Percentiles rank a stretch among this genome's conserved stretches.
Evolutionary conservation across 1,140 invertebrate genomes (phyloP).

Genomic region (Limonius californicus): DNA sequence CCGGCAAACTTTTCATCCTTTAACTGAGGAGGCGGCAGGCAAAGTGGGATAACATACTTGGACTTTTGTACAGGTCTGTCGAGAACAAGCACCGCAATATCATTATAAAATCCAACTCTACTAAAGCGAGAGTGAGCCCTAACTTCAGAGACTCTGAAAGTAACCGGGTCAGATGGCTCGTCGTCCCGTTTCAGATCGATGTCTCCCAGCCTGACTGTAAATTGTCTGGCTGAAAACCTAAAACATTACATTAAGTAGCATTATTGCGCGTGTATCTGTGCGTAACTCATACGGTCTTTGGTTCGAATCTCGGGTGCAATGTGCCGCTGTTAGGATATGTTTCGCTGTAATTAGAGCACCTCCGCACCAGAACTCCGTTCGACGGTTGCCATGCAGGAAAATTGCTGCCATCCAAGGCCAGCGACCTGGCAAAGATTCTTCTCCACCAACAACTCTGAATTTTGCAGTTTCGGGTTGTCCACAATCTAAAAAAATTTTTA

Average conservation of each 20-base stretch:
- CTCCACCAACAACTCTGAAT: slow-evolving; percentile 84
- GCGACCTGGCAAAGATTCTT: slow-evolving; percentile 72
- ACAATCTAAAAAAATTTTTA: slow-evolving; percentile 58
- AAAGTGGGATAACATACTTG: slow-evolving; percentile 85
- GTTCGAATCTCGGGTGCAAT: slow-evolving; percentile 83
- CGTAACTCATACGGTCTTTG: slow-evolving; percentile 72
- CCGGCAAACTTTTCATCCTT: slow-evolving; percentile 63
- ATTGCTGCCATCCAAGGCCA: slow-evolving; percentile 96
- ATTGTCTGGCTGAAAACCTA: slow-evolving; percentile 61
- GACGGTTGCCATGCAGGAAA: slow-evolving; percentile 77
- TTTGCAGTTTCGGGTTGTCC: slow-evolving; percentile 77
- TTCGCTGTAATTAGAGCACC: slow-evolving; percentile 77
- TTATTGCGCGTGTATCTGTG: too few species aligned
- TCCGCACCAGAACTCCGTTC: slow-evolving; percentile 92
- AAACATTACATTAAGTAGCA: not conserved
- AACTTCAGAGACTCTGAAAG: slow-evolving; percentile 71
- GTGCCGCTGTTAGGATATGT: slow-evolving; percentile 86
- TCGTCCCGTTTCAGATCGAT: slow-evolving; percentile 78
- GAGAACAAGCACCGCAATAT: slow-evolving; percentile 80
- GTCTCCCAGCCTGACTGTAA: slow-evolving; percentile 84
- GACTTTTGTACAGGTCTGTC: slow-evolving; percentile 68
- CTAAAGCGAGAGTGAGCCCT: slow-evolving; percentile 77
- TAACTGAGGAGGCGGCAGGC: slow-evolving; percentile 64
- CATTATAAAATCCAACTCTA: slow-evolving; percentile 85
- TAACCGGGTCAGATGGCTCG: slow-evolving; percentile 75